These are phyloP conservation scores for Micromussa lordhowensis DNA, from an alignment of 92 coral and sea anemone species.

Conservation along the genomic window DNA sequence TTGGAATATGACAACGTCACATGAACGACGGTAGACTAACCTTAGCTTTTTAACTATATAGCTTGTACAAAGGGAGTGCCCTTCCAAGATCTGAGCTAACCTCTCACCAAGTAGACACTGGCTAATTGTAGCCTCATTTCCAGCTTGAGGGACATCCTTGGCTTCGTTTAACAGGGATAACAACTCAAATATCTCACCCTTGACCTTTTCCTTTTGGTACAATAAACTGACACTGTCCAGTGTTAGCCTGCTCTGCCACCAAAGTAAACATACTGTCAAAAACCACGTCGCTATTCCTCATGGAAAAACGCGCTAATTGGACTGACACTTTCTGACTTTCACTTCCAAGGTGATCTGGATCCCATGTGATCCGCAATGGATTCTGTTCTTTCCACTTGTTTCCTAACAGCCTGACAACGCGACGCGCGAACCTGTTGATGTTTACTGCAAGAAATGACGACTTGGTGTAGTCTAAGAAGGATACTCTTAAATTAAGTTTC, in stretches of 20 bases:
- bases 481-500: too few relatives aligned
- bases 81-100: too few relatives aligned
- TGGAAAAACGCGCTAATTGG: slow-evolving; percentile 41
- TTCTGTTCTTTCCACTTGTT: slow-evolving; percentile 13
- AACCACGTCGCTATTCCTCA: slow-evolving; percentile 19
- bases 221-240: slow-evolving; percentile 29
- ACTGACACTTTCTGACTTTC: slow-evolving; percentile 20
- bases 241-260: slow-evolving; percentile 37
- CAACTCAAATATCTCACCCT: slow-evolving; percentile 7
- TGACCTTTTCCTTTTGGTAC: slow-evolving; percentile 52
- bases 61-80: too few relatives aligned
- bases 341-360: slow-evolving; percentile 31
- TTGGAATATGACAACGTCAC: too few relatives aligned
- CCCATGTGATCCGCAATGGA: slow-evolving; percentile 26
- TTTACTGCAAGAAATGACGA: background rate
- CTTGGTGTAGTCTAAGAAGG: background rate
- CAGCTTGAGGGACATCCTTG: too few relatives aligned
- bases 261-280: slow-evolving; percentile 39
- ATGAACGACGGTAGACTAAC: too few relatives aligned
- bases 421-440: background rate
- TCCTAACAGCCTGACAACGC: background rate
- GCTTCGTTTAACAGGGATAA: background rate
- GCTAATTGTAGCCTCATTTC: too few relatives aligned
- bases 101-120: too few relatives aligned
- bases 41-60: too few relatives aligned